Percentiles rank a stretch among this genome's conserved stretches.
These are phyloP conservation scores for Vulpes vulpes DNA, from an alignment of 2,113 vertebrate genomes.

Conservation along the genomic window DNA sequence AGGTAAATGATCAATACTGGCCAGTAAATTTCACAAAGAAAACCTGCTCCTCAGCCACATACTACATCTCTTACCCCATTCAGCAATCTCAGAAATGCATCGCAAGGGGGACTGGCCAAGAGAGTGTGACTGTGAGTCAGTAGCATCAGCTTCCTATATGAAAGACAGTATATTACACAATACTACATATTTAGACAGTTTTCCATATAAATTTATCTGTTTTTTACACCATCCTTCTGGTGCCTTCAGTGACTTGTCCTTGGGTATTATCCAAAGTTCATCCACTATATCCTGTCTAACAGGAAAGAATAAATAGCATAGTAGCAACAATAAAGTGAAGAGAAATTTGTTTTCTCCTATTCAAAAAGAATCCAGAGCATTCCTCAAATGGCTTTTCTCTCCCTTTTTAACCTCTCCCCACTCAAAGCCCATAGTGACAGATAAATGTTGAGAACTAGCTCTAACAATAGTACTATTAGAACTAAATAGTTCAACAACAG, in stretches of 20 bases:
- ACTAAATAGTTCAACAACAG: neutral
- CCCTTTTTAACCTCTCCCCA: neutral
- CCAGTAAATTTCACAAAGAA: constrained; percentile 33
- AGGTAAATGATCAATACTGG: neutral
- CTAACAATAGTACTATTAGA: neutral
- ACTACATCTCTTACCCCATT: neutral
- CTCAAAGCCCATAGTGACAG: neutral
- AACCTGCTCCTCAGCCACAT: constrained; percentile 43
- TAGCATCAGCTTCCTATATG: neutral
- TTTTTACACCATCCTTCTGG: neutral
- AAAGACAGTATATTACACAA: constrained; percentile 16
- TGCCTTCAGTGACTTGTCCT: constrained; percentile 34
- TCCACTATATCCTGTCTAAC: neutral
- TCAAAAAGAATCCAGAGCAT: neutral
- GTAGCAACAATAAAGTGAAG: neutral
- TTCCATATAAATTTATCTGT: constrained; percentile 2
- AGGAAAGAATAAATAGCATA: neutral
- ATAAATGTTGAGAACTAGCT: neutral
- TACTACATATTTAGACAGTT: neutral
- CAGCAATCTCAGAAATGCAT: constrained; percentile 44
- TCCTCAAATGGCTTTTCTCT: neutral
- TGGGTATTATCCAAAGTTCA: constrained; percentile 31
- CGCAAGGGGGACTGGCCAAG: constrained; percentile 9
- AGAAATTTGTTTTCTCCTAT: neutral
- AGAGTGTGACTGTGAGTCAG: constrained; percentile 44